Base-by-base conservation (phyloP, 92 coral and sea anemone genomes). In the Phenganax marumi region DNA sequence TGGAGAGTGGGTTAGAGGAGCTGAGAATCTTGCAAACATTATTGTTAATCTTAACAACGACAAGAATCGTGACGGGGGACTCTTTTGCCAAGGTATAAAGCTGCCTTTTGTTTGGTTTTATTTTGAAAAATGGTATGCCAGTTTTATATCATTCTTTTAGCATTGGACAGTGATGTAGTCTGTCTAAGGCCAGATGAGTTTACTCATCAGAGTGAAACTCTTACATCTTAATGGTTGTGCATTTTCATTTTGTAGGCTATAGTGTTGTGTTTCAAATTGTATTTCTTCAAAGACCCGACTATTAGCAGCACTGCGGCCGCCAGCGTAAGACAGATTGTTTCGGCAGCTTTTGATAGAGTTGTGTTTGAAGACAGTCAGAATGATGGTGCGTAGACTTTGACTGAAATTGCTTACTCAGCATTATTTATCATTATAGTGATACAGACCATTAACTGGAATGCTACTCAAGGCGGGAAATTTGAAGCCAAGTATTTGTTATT, bases 261-360 rank as follows among this genome's bases (percentile, higher is more conserved):
- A 93, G 98, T 91, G 70, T 76, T 95, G 71, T 95, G 98, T 77
- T 95, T 95, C 91, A 90, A 91, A 73, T 89, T 95, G 18, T 92
- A 95, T 63, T 95, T 89, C 88, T 86, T 87, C 47, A 95, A 95
- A 83, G 98, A 95, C 83, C 82, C 97, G 8, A 95, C 98, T 18
- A 86, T 92, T 26, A 92, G 98, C 64, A 90, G 93, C 43, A 95
- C 98, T 12, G 98, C 98, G 4, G 98, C 98, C 17, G 98, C 98
- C 5, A 95, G 97, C 55, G 97, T 95, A 5, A 88, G 98, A 26
- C 98, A 95, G 82, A 95, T 92, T 97, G 97, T 92, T 60, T 95
- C 98, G 11, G 98, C 91, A 19, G 91, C 91, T 48, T 95, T 95
- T 92, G 98, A 95, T 22, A 91, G 98, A 54, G 97, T 95, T 8